Conservation (phyloP, 2,888 invertebrate species). For the Drosophila mimetica region DNA sequence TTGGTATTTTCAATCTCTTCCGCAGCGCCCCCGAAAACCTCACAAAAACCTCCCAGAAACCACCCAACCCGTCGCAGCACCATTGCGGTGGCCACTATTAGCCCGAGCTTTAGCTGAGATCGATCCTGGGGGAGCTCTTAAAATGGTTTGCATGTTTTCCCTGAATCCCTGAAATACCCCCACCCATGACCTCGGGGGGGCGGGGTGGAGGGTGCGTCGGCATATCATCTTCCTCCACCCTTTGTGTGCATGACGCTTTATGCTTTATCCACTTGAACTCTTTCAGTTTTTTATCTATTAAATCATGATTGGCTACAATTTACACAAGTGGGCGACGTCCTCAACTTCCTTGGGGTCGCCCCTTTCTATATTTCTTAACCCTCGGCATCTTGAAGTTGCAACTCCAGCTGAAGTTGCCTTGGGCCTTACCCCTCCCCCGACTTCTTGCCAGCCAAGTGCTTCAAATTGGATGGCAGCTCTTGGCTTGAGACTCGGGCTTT, state of each 20-base stretch:
- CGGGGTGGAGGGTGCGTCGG: not conserved
- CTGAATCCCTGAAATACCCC: not conserved
- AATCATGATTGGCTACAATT: slow-evolving; percentile 79
- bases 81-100: slow-evolving; percentile 65
- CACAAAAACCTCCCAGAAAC: not conserved
- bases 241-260: slow-evolving; percentile 72
- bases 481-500: slow-evolving; percentile 7
- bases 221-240: slow-evolving; percentile 8
- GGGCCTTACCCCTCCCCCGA: slow-evolving; percentile 5
- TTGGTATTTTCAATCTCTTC: slow-evolving; percentile 20
- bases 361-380: not conserved
- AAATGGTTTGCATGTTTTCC: slow-evolving; percentile 56
- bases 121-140: slow-evolving; percentile 72
- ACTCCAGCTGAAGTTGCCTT: slow-evolving; percentile 27
- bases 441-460: slow-evolving; percentile 52
- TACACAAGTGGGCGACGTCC: slow-evolving; percentile 65
- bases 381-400: slow-evolving; percentile 20
- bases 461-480: slow-evolving; percentile 47
- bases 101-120: slow-evolving; percentile 63
- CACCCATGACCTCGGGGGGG: slow-evolving; percentile 4
- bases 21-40: not conserved
- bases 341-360: not conserved
- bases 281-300: slow-evolving; percentile 76
- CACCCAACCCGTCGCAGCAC: not conserved
- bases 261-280: slow-evolving; percentile 78